These are phyloP conservation scores for Hydropsyche betteni DNA, from an alignment of 2,888 invertebrate genomes.

Conservation along the genomic window DNA sequence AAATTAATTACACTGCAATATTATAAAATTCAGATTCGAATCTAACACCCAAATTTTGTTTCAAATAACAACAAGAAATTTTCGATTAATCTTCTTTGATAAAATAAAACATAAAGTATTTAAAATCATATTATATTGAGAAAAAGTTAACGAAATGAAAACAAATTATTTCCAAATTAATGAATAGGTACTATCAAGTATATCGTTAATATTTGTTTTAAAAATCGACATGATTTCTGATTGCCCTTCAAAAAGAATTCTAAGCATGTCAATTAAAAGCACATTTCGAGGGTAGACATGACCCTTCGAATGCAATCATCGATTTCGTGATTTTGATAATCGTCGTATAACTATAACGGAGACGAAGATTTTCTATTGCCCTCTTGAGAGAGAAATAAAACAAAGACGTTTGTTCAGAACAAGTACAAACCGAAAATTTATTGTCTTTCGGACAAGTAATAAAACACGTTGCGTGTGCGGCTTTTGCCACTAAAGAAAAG, in stretches of 20 bases:
- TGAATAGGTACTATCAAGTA: neutral
- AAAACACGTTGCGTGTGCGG: neutral
- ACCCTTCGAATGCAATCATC: neutral
- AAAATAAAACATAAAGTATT: too few species aligned
- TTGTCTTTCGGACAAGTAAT: conserved; percentile 4
- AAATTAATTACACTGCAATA: too few species aligned
- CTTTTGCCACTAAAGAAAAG: neutral
- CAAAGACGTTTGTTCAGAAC: neutral
- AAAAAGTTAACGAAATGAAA: neutral
- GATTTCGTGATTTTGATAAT: conserved; percentile 5
- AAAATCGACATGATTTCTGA: conserved; percentile 10
- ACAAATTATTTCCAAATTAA: neutral
- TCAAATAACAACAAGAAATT: too few species aligned
- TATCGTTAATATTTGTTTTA: neutral
- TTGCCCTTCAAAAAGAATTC: conserved; percentile 12
- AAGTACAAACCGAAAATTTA: neutral
- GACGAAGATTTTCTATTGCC: neutral
- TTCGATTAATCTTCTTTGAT: too few species aligned
- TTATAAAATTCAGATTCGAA: too few species aligned
- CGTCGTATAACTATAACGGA: neutral
- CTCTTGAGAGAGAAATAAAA: neutral
- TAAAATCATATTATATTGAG: neutral
- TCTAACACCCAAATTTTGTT: too few species aligned
- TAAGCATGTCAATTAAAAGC: conserved; percentile 20
- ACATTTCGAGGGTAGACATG: conserved; percentile 8